Conservation (phyloP, 2,797 vertebrate genomes). For the Poeciliopsis turneri region DNA sequence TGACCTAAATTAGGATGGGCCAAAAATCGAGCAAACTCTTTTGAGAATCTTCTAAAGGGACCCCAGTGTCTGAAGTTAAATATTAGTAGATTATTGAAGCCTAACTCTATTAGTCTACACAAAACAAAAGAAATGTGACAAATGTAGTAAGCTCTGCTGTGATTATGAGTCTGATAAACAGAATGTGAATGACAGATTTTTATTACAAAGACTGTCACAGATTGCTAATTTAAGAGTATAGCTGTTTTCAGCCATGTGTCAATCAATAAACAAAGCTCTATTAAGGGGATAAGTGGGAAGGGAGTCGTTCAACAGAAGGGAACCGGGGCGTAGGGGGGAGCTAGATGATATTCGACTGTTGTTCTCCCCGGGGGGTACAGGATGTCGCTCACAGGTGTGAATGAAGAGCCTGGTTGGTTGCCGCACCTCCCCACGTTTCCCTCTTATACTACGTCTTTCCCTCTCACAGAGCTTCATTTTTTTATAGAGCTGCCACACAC, state of each 20-base stretch:
- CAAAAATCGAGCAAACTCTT: background rate
- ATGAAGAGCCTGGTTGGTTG: conserved; percentile 58
- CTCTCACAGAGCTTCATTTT: conserved; percentile 47
- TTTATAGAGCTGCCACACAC: conserved; percentile 41
- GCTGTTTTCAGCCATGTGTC: conserved; percentile 32
- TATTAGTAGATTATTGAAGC: background rate
- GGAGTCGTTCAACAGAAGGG: conserved; percentile 24
- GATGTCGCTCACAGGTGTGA: conserved; percentile 69
- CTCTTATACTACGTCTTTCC: conserved; percentile 51
- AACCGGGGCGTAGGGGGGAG: background rate
- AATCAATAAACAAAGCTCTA: conserved; percentile 36
- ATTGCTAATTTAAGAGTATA: conserved; percentile 17
- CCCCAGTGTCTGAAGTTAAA: background rate
- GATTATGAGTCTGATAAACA: background rate
- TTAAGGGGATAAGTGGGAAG: conserved; percentile 29
- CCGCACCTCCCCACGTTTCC: conserved; percentile 53
- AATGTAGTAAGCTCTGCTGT: background rate
- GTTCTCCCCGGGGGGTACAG: conserved; percentile 36
- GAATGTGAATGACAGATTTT: background rate
- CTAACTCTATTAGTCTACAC: background rate
- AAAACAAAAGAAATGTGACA: background rate
- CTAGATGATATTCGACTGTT: conserved; percentile 21
- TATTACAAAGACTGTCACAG: background rate
- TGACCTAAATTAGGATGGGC: background rate
- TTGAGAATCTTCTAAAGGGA: background rate